Evolutionary conservation across 2,113 vertebrate species (phyloP), one percentile per base, ranked within the genome.

Genomic region (Pseudorhombus dupliciocellatus): DNA sequence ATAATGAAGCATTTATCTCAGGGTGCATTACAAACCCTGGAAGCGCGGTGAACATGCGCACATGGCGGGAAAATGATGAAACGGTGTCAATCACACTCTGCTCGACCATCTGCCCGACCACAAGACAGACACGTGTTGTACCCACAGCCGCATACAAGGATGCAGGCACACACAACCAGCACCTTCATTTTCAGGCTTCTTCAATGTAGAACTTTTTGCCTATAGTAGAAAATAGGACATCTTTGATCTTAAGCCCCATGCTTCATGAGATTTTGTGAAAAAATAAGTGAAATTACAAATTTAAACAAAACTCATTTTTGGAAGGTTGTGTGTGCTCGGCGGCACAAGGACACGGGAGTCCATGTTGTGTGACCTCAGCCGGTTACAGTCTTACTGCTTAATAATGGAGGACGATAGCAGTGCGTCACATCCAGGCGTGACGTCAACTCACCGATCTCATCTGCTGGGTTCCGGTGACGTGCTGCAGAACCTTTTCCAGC

Each of bases 391-490:
- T 15, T 2, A 16, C n/a, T 25, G 60, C 75, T 88, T 63, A 88
- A 87, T 83, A 81, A 88, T 77, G 66, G 84, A 88, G 57, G 57
- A 20, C 63, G 86, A 72, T 52, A 46, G 62, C 25, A 16, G 48
- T 9, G 53, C 24, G 53, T 79, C 81, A 63, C 79, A 48, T 62
- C 40, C 20, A 4, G n/a, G 22, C 3, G 1, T 89, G 86, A 89
- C 72, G 62, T 87, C 81, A 58, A 88, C 94, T 92, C 80, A 95
- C 94, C 80, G 79, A 88, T 93, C 79, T 93, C 89, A 95, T 93
- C 83, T 95, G 93, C 86, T 94, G 91, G 42, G 77, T 91, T 66
- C 94, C 94, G 1, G 93, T 95, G 87, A 95, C 93, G 55, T 93
- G 93, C 66, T 92, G 93, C 50, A 95, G 91, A 59, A 94, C 93